Conservation (phyloP, 1,140 invertebrate species). For the Ladona fulva region DNA sequence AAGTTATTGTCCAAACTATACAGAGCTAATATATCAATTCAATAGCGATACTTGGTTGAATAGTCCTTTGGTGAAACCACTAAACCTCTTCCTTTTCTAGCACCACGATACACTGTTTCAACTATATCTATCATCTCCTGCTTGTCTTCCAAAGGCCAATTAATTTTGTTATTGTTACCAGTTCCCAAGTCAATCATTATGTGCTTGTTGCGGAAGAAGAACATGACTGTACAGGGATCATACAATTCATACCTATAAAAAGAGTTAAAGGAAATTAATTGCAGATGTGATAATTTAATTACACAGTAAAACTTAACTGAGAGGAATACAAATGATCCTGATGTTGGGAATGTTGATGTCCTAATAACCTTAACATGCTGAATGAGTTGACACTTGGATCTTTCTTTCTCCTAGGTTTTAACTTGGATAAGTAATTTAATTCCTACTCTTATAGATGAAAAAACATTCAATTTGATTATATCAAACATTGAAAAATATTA, state of each 20-base stretch:
- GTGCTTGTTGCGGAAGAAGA: conserved; percentile 99
- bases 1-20: neutral
- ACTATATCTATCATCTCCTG: conserved; percentile 99
- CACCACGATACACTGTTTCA: conserved; percentile 97
- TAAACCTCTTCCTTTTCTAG: conserved; percentile 95
- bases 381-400: too few species aligned
- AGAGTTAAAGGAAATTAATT: too few species aligned
- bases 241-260: conserved; percentile 89
- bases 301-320: too few species aligned
- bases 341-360: too few species aligned
- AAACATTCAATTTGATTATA: too few species aligned
- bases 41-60: conserved; percentile 99
- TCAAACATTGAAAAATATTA: too few species aligned
- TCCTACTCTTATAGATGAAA: too few species aligned
- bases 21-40: conserved; percentile 39
- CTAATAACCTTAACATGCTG: too few species aligned
- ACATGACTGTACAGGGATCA: conserved; percentile 99
- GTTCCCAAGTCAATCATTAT: conserved; percentile 99
- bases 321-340: too few species aligned
- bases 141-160: conserved; percentile 98
- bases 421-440: too few species aligned
- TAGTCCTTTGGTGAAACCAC: conserved; percentile 99
- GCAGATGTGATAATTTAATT: too few species aligned
- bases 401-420: too few species aligned
- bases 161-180: conserved; percentile 99